A percentile compares a stretch with the other conserved stretches of the same genome.
These are phyloP conservation scores for Sylvia borin DNA, from an alignment of 2,797 vertebrate genomes.

Conservation along the genomic window DNA sequence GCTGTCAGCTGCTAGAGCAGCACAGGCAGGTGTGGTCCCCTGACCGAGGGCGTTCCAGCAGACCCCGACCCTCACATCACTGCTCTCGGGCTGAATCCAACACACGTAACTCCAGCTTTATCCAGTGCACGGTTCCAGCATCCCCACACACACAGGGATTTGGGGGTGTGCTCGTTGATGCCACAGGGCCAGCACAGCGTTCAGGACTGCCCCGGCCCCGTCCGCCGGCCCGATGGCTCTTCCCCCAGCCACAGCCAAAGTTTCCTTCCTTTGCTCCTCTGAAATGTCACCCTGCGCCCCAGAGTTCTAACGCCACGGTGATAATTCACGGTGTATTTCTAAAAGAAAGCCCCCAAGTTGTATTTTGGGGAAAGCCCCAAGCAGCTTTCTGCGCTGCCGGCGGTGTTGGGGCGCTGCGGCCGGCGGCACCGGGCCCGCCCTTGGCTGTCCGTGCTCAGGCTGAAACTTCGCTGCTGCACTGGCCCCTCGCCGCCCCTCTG, in stretches of 20 bases:
- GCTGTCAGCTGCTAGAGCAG: background rate
- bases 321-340: background rate
- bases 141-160: no score
- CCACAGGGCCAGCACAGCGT: fast-evolving
- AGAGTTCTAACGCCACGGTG: background rate
- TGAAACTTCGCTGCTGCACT: fast-evolving
- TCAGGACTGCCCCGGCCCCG: background rate
- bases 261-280: background rate
- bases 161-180: fast-evolving
- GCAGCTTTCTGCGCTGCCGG: background rate
- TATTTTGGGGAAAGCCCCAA: background rate
- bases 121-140: background rate
- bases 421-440: fast-evolving
- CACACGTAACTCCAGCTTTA: background rate
- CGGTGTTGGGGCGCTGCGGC: fast-evolving
- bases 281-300: background rate
- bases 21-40: background rate
- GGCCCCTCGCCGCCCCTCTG: background rate
- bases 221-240: fast-evolving
- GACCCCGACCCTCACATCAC: background rate
- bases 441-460: fast-evolving
- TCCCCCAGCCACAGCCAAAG: background rate
- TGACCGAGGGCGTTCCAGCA: background rate
- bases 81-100: background rate
- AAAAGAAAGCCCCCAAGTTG: fast-evolving